Evolutionary conservation across 1,140 invertebrate species (phyloP).

Genomic region (Drosophila fuyamai): DNA sequence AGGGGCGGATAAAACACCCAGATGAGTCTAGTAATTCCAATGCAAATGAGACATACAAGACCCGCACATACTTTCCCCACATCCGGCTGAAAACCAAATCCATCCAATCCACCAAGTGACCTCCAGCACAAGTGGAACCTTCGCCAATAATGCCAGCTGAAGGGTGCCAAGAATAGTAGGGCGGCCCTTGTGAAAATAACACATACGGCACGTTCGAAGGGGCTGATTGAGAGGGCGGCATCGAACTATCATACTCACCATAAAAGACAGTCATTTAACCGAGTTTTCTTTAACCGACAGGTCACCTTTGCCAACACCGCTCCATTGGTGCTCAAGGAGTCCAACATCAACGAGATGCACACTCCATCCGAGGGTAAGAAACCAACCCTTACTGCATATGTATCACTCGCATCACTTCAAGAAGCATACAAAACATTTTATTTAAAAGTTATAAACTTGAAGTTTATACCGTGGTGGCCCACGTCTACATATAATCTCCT

Average conservation of each 20-base stretch:
- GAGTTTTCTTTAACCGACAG: slow-evolving; percentile 50
- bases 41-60: neutral
- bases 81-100: slow-evolving; percentile 14
- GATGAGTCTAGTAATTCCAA: neutral
- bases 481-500: too few species aligned
- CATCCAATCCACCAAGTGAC: slow-evolving; percentile 21
- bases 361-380: slow-evolving; percentile 53
- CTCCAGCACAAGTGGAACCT: slow-evolving; percentile 35
- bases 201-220: slow-evolving; percentile 37
- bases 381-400: too few species aligned
- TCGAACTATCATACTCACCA: neutral
- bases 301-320: slow-evolving; percentile 77
- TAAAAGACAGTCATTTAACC: slow-evolving; percentile 27
- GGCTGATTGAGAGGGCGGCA: slow-evolving; percentile 3
- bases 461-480: too few species aligned
- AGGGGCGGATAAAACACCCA: slow-evolving; percentile 2
- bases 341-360: slow-evolving; percentile 47
- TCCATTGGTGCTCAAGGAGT: slow-evolving; percentile 54
- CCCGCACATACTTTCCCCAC: neutral
- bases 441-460: too few species aligned
- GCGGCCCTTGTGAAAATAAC: slow-evolving; percentile 31
- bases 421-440: too few species aligned
- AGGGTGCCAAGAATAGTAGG: slow-evolving; percentile 16
- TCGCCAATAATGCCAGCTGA: slow-evolving; percentile 31
- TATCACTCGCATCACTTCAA: too few species aligned